A percentile compares a stretch with the other conserved stretches of the same genome.
Evolutionary conservation across 1,140 invertebrate species (phyloP).

Genomic region (Drosophila malerkotliana): DNA sequence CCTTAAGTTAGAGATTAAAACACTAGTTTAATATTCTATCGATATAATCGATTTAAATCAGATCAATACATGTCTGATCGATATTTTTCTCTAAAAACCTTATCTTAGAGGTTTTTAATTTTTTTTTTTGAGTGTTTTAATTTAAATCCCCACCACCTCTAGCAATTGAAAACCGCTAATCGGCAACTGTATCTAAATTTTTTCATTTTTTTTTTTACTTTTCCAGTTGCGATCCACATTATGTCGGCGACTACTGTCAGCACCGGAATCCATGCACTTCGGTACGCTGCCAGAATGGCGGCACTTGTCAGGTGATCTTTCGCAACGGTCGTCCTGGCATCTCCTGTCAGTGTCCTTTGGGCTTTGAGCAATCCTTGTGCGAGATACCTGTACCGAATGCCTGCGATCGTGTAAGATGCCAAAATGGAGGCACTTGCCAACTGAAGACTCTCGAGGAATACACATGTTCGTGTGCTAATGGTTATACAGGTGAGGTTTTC

Average conservation of each 20-base stretch:
- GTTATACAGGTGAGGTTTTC: slow-evolving; percentile 90
- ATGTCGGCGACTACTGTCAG: slow-evolving; percentile 97
- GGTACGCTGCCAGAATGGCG: slow-evolving; percentile 96
- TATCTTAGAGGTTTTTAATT: background rate
- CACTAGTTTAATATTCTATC: background rate
- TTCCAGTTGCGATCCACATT: slow-evolving; percentile 95
- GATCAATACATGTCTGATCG: background rate
- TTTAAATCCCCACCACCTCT: background rate
- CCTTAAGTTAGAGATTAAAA: too few species aligned
- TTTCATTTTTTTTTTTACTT: slow-evolving; percentile 11
- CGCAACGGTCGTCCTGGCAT: slow-evolving; percentile 90
- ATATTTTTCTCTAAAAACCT: background rate
- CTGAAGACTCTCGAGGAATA: slow-evolving; percentile 91
- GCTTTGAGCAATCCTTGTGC: slow-evolving; percentile 96
- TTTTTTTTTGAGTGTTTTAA: slow-evolving; percentile 10
- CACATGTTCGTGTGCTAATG: slow-evolving; percentile 92
- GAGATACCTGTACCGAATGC: slow-evolving; percentile 95
- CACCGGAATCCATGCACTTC: slow-evolving; percentile 96
- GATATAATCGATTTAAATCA: background rate
- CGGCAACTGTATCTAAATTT: slow-evolving; percentile 4
- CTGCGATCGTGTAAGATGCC: slow-evolving; percentile 94
- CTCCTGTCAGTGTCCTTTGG: slow-evolving; percentile 93
- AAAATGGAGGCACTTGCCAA: slow-evolving; percentile 93
- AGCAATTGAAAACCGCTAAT: slow-evolving; percentile 2
- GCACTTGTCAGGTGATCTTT: slow-evolving; percentile 91